Evolutionary conservation across 2,797 vertebrate species (phyloP).

Genomic region (Parauchenoglanis ngamensis): DNA sequence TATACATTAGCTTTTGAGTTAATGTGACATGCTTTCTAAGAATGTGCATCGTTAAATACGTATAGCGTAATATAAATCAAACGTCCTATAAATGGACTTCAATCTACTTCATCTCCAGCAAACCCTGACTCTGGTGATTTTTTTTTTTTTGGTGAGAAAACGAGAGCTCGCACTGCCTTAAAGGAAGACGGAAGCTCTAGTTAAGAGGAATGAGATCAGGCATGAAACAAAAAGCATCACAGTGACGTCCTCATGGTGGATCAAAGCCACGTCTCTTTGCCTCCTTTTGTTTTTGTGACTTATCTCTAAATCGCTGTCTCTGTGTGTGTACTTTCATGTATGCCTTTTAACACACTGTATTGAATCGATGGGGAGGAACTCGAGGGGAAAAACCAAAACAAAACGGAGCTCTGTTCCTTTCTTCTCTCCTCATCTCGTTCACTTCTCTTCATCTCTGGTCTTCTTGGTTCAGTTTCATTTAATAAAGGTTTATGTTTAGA

Average conservation of each 20-base stretch:
- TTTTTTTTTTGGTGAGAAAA: too few relatives aligned
- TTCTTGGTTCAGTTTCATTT: not conserved
- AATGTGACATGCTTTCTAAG: not conserved
- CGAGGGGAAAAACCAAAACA: not conserved
- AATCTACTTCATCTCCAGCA: not conserved
- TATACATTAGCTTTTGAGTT: not conserved
- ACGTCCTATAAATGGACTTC: not conserved
- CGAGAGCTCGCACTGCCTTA: not conserved
- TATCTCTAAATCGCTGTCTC: conserved; percentile 36
- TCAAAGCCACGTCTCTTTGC: conserved; percentile 45
- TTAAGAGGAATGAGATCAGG: conserved; percentile 6
- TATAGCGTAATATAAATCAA: not conserved
- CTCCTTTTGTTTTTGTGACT: conserved; percentile 25
- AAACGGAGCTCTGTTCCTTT: not conserved
- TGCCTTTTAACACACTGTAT: conserved; percentile 19
- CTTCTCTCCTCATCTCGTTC: not conserved
- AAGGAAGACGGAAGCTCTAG: not conserved
- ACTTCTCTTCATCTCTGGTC: not conserved
- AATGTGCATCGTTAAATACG: not conserved
- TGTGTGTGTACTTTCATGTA: conserved; percentile 41
- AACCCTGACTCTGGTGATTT: not conserved
- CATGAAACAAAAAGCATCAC: conserved; percentile 35
- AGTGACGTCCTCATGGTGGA: conserved; percentile 45
- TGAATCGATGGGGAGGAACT: not conserved
- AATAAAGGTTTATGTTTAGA: not conserved